Conservation (phyloP, 2,888 invertebrate species). For the Ceratothoa steindachneri region DNA sequence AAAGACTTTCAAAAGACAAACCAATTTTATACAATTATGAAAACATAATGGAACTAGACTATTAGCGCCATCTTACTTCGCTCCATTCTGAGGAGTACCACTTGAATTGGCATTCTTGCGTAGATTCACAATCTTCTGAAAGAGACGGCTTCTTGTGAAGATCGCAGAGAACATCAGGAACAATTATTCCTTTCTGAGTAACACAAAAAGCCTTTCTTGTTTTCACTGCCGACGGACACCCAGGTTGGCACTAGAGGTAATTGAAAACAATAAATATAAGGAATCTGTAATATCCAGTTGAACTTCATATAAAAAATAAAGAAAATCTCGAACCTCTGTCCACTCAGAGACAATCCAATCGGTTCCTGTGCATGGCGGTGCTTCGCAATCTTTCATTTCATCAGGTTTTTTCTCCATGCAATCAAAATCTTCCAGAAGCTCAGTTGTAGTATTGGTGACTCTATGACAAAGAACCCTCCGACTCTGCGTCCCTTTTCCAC, state of each 20-base stretch:
- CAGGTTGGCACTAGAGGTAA: conserved; percentile 51
- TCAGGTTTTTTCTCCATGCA: conserved; percentile 65
- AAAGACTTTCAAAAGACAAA: neutral
- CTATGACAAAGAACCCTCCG: conserved; percentile 76
- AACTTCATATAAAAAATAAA: too few species aligned
- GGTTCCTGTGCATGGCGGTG: conserved; percentile 81
- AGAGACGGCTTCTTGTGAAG: conserved; percentile 62
- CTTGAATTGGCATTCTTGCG: conserved; percentile 66
- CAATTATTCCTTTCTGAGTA: conserved; percentile 65
- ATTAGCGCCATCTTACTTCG: conserved; percentile 59
- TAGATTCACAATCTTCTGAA: conserved; percentile 64
- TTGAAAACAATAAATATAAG: too few species aligned
- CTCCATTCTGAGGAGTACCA: conserved; percentile 94
- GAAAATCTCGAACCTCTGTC: conserved; percentile 68
- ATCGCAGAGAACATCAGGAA: conserved; percentile 67
- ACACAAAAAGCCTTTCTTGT: conserved; percentile 71
- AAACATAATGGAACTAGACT: neutral
- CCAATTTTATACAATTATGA: neutral
- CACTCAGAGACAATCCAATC: conserved; percentile 86
- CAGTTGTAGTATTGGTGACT: conserved; percentile 54
- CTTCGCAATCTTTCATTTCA: conserved; percentile 63
- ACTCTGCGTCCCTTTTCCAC: conserved; percentile 78
- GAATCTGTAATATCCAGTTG: too few species aligned
- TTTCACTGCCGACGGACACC: conserved; percentile 70
- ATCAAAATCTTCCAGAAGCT: conserved; percentile 63